phyloP scores from a whole-genome alignment of 2,797 vertebrate species.

The Enteromius paludinosus region DNA sequence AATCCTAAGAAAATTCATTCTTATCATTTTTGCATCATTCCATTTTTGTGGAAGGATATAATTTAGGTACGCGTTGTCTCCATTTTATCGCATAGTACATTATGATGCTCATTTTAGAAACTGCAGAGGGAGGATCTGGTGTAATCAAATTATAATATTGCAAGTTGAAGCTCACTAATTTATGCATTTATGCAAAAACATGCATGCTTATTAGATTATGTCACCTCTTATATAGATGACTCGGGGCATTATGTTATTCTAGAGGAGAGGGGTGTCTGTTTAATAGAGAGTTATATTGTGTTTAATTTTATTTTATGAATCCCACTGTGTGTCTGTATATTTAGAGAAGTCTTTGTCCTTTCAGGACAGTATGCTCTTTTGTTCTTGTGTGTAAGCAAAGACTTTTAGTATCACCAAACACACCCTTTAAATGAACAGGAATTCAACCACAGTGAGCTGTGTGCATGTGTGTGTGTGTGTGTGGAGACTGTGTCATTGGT shows the following conservation, averaged over 20 bases:
- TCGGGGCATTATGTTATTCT: slow-evolving; percentile 30
- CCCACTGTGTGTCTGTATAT: slow-evolving; percentile 8
- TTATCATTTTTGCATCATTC: not conserved
- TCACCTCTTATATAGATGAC: slow-evolving; percentile 51
- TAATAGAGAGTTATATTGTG: slow-evolving; percentile 14
- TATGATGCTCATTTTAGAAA: slow-evolving; percentile 11
- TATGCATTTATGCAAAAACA: slow-evolving; percentile 55
- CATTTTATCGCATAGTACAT: not conserved
- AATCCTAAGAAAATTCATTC: not conserved
- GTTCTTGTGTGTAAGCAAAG: slow-evolving; percentile 4
- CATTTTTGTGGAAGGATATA: not conserved
- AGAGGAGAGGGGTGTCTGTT: slow-evolving; percentile 5
- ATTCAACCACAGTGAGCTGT: not conserved
- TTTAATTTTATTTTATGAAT: slow-evolving; percentile 36
- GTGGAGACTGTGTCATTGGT: slow-evolving; percentile 28
- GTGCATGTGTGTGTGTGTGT: slow-evolving; percentile 14
- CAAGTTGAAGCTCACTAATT: slow-evolving; percentile 32
- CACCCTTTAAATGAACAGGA: slow-evolving; percentile 25
- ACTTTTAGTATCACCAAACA: slow-evolving; percentile 1
- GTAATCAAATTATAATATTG: slow-evolving; percentile 45
- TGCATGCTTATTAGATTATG: slow-evolving; percentile 53
- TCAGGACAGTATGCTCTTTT: slow-evolving; percentile 14
- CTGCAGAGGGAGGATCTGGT: slow-evolving; percentile 32
- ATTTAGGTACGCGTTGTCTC: not conserved
- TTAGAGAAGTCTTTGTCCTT: slow-evolving; percentile 8